Evolutionary conservation across 2,888 invertebrate species (phyloP).

Genomic region (Lasioglossum vierecki): DNA sequence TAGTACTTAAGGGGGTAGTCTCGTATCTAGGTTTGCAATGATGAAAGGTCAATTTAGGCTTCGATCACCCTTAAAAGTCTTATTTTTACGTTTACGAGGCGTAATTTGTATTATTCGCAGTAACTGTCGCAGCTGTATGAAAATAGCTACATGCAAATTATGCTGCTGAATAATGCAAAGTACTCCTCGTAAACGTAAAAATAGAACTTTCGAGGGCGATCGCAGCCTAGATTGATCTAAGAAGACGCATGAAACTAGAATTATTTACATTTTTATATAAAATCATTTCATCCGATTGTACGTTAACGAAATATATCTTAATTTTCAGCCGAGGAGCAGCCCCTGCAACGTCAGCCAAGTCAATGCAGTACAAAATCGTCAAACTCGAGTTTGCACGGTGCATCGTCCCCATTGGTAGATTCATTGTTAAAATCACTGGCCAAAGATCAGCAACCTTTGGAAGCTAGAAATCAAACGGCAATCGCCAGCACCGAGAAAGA

Average conservation of each 20-base stretch:
- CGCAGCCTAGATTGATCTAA: too few species aligned
- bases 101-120: too few species aligned
- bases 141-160: too few species aligned
- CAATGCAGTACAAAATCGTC: slow-evolving; percentile 83
- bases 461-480: slow-evolving; percentile 86
- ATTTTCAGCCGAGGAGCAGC: slow-evolving; percentile 78
- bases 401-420: slow-evolving; percentile 86
- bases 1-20: not conserved
- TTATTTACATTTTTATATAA: not conserved
- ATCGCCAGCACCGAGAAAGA: slow-evolving; percentile 86
- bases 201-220: too few species aligned
- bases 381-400: slow-evolving; percentile 83
- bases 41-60: too few species aligned
- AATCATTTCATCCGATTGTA: not conserved
- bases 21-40: too few species aligned
- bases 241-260: not conserved
- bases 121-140: too few species aligned
- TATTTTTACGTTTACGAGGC: too few species aligned
- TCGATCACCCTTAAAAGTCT: too few species aligned
- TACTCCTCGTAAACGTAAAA: too few species aligned
- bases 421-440: slow-evolving; percentile 91
- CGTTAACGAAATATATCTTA: not conserved
- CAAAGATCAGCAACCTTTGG: slow-evolving; percentile 88
- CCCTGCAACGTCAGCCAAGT: slow-evolving; percentile 80
- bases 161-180: too few species aligned